phyloP scores from a whole-genome alignment of 1,140 invertebrate genomes.

The Pygmarrhopalites habei region DNA sequence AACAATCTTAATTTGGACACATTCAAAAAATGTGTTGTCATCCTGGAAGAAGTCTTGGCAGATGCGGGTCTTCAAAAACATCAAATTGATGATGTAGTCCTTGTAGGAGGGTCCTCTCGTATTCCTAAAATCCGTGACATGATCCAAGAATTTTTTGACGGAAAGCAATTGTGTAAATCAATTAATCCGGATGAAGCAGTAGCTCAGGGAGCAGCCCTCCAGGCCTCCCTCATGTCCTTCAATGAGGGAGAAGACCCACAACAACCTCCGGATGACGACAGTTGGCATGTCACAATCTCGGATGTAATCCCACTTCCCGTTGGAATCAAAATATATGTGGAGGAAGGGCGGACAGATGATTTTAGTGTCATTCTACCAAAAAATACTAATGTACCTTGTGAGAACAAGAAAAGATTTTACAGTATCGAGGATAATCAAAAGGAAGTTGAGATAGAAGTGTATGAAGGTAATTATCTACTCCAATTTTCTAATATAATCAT shows the following conservation, averaged over 20 bases:
- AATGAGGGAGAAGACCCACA: constrained; percentile 52
- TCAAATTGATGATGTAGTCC: constrained; percentile 32
- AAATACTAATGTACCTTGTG: constrained; percentile 55
- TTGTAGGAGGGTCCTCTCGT: constrained; percentile 27
- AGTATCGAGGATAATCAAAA: constrained; percentile 57
- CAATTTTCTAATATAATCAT: too few species aligned
- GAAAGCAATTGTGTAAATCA: constrained; percentile 36
- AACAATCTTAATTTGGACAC: constrained; percentile 41
- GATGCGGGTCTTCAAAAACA: constrained; percentile 53
- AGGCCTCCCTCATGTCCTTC: too few species aligned
- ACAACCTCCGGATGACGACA: constrained; percentile 52
- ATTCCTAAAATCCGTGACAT: constrained; percentile 26
- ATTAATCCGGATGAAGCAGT: constrained; percentile 53
- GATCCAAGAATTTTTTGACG: constrained; percentile 14
- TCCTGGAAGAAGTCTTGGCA: constrained; percentile 53
- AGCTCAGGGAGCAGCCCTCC: constrained; percentile 52
- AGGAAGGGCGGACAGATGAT: constrained; percentile 42
- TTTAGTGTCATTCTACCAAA: constrained; percentile 43
- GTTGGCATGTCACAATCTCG: constrained; percentile 48
- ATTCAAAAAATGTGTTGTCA: constrained; percentile 50
- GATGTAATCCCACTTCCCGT: constrained; percentile 50
- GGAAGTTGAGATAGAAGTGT: constrained; percentile 46
- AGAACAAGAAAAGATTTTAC: constrained; percentile 54
- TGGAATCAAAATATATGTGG: constrained; percentile 59
- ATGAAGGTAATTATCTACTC: too few species aligned